Percentiles rank a stretch among this genome's conserved stretches.
Evolutionary conservation across 2,797 vertebrate genomes (phyloP).

Genomic region (Otolemur crassicaudatus): DNA sequence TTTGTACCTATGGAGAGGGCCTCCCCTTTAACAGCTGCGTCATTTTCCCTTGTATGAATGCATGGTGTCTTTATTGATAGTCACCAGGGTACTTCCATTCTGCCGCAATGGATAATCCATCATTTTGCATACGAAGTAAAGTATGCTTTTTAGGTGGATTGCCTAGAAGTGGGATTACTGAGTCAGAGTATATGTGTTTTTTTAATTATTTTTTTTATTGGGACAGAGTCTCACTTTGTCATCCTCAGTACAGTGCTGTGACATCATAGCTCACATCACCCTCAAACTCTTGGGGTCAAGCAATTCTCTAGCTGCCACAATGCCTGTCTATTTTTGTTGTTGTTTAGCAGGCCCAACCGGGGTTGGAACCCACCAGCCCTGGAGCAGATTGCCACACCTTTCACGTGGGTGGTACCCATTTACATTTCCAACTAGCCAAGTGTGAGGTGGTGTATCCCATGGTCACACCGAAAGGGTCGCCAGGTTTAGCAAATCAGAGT

Average conservation of each 20-base stretch:
- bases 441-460: neutral
- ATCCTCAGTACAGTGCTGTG: no score
- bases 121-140: neutral
- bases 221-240: no score
- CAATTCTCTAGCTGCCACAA: no score
- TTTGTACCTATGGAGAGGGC: neutral
- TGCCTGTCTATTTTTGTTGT: no score
- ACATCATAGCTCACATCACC: no score
- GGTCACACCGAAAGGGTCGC: neutral
- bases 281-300: no score
- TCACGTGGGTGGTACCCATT: neutral
- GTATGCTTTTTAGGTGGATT: neutral
- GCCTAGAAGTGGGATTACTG: neutral
- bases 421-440: no score
- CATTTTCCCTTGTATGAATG: neutral
- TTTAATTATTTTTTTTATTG: neutral
- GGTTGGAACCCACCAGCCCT: neutral
- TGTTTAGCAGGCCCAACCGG: no score
- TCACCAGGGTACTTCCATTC: neutral
- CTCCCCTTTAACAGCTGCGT: neutral
- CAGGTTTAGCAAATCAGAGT: conserved; percentile 44
- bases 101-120: neutral
- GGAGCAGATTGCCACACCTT: neutral
- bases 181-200: neutral
- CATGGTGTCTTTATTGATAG: neutral